Base-by-base conservation (phyloP, 2,888 invertebrate species). In the Acrocera orbiculus region DNA sequence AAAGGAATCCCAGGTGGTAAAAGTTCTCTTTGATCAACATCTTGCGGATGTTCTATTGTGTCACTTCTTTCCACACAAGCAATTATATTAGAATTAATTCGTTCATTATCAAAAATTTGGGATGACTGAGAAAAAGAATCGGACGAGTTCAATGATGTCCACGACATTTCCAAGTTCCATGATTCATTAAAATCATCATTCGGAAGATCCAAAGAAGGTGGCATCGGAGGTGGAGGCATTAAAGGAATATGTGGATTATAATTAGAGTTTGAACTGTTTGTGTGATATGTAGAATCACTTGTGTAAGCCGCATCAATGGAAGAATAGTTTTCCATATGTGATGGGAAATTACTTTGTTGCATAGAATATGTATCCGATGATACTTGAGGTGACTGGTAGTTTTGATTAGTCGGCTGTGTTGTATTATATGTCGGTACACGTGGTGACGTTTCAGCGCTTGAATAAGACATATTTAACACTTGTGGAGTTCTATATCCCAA, bases 21-120 rank as follows among this genome's bases (percentile, higher is more conserved):
- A 39, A 72, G 47, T 51, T 75, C 51, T 54, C 76, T 51, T 64
- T 76, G 62, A 65, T 77, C 64, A 54, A 69, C 58, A 62, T 72
- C 68, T 44, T 54, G 52, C 29, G 53, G 46, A 27, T 52, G 46
- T 15, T 27, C 11, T 38, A 51, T 56, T 51, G 65, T 47, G 11
- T 50, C 47, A 25, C 26, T 29, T 14, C 64, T 58, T 36, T 75
- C 75, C 45, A 69, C 67, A 46, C 75, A 76, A 42, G 73, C 73
- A 9, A 73, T 61, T 4, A 69, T 65, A 45, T 65, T 66, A 10
- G 57, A 45, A 35, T 46, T 59, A 36, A 65, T 66, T 25, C 66
- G 63, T 44, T 73, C 65, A 45, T 71, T 69, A 44, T 75, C 75
- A 42, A 69, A 73, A 41, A 66, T 64, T 1, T 73, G 73, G 15